These are phyloP conservation scores for Crioceris asparagi DNA, from an alignment of 2,888 invertebrate species.

Conservation along the genomic window DNA sequence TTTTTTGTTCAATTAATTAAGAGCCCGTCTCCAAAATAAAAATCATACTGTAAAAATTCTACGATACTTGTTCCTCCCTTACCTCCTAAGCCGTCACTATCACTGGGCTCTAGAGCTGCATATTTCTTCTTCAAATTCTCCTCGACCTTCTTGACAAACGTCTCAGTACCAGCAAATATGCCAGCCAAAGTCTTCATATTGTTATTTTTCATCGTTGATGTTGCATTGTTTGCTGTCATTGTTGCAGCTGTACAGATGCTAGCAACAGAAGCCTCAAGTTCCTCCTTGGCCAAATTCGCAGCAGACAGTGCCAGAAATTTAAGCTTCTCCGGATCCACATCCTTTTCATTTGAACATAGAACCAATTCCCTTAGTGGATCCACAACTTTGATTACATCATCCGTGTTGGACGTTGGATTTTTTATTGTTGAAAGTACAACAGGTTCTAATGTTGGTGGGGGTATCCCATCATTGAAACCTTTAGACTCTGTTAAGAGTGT, in stretches of 20 bases:
- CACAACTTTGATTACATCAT: constrained; percentile 14
- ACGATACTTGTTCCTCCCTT: too few species aligned
- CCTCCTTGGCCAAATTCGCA: constrained; percentile 45
- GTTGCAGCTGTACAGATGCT: too few species aligned
- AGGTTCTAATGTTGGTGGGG: constrained; percentile 4
- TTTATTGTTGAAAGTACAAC: constrained; percentile 12
- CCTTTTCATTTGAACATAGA: constrained; percentile 42
- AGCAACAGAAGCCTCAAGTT: constrained; percentile 30
- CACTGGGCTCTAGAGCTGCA: constrained; percentile 46
- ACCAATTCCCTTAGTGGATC: constrained; percentile 58
- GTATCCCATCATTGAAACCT: constrained; percentile 12
- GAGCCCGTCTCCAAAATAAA: too few species aligned
- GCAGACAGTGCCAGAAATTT: constrained; percentile 51
- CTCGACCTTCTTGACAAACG: constrained; percentile 34
- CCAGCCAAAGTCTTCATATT: constrained; percentile 34
- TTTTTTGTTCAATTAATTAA: too few species aligned
- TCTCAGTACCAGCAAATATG: constrained; percentile 35
- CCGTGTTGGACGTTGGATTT: constrained; percentile 6
- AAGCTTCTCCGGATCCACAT: constrained; percentile 40
- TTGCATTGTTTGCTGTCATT: not conserved
- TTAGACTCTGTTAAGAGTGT: constrained; percentile 30
- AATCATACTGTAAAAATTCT: not conserved
- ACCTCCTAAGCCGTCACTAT: constrained; percentile 54
- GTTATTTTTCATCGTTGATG: constrained; percentile 16
- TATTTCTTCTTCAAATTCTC: constrained; percentile 34